Conservation (phyloP, 1,140 invertebrate species). For the Drosophila parabipectinata region DNA sequence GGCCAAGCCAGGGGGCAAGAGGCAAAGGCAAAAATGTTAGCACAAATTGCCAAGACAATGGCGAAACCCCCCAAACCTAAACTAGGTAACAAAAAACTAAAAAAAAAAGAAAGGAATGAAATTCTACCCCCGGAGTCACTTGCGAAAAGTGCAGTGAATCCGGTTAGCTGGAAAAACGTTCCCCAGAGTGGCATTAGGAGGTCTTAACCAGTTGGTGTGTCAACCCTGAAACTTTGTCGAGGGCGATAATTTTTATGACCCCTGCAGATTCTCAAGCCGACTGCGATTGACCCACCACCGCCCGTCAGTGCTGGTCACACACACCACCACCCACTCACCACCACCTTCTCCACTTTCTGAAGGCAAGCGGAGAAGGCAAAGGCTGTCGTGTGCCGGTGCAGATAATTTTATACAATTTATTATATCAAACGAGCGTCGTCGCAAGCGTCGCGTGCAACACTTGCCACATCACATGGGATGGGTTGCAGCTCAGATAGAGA, state of each 20-base stretch:
- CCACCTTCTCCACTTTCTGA: not conserved
- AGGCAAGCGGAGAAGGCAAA: not conserved
- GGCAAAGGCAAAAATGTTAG: slow-evolving; percentile 61
- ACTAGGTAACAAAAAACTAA: slow-evolving; percentile 34
- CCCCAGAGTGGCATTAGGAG: slow-evolving; percentile 78
- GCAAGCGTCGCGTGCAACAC: slow-evolving; percentile 76
- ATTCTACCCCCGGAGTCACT: slow-evolving; percentile 55
- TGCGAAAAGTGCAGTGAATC: slow-evolving; percentile 58
- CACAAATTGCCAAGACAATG: slow-evolving; percentile 64
- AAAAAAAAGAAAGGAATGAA: not conserved
- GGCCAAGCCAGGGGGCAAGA: slow-evolving; percentile 48
- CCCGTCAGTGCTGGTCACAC: slow-evolving; percentile 55
- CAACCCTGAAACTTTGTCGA: slow-evolving; percentile 62
- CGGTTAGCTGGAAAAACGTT: slow-evolving; percentile 68
- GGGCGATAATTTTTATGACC: slow-evolving; percentile 80
- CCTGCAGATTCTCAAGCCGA: slow-evolving; percentile 68
- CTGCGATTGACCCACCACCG: slow-evolving; percentile 76
- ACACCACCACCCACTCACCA: slow-evolving; percentile 38
- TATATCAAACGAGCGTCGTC: slow-evolving; percentile 57
- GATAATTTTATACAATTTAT: slow-evolving; percentile 83
- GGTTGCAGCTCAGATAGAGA: slow-evolving; percentile 31
- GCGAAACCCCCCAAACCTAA: slow-evolving; percentile 17
- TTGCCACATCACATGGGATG: slow-evolving; percentile 65
- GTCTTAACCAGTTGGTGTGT: slow-evolving; percentile 38
- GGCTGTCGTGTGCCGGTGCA: slow-evolving; percentile 70